Evolutionary conservation across 1,140 invertebrate species (phyloP), one percentile per base, ranked within the genome.

Genomic region (Potamilus streckersoni): DNA sequence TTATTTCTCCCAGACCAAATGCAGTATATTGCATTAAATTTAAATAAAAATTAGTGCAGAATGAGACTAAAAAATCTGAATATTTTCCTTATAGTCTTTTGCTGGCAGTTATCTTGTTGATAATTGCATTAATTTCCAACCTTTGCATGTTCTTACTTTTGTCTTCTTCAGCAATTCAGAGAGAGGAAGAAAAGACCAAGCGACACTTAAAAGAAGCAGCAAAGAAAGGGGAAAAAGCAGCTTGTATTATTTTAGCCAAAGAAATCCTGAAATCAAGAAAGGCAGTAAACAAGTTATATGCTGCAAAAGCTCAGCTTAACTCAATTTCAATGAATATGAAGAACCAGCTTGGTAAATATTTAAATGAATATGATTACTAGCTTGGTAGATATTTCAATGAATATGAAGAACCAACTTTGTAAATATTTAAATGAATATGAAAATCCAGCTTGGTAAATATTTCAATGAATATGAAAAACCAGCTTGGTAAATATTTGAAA

Each of bases 381-480:
- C 90, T 99, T 79, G 94, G 95, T 96, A 20, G 11, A 27, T 64
- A 27, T 20, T 64, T 17, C 97, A 73, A 92, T 99, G 91, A 96
- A 97, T 90, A 99, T 99, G 97, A 98, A 98, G 89, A 97, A 99
- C 90, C 98, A 99, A 89, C 90, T 99, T 79, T 94, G 95, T 96
- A 20, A n/a, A 27, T 64, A 94, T 99, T 19, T 95, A 97, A 73
- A 92, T 99, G 91, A 96, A 97, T 90, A 99, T 99, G 97, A 98
- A 98, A 89, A 97, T 99, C 90, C 98, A 99, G 89, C 90, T 99
- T 79, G 94, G 95, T 96, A 20, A n/a, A 27, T 64, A 27, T 20
- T 64, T 17, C 23, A 23, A 23, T n/a, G 20, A 14, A 17, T 19
- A 60, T 12, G 17, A 98, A 98, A 89, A 97, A 99, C 90, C 98